Conservation (phyloP, 2,797 vertebrate species). For the Salarias fasciatus region DNA sequence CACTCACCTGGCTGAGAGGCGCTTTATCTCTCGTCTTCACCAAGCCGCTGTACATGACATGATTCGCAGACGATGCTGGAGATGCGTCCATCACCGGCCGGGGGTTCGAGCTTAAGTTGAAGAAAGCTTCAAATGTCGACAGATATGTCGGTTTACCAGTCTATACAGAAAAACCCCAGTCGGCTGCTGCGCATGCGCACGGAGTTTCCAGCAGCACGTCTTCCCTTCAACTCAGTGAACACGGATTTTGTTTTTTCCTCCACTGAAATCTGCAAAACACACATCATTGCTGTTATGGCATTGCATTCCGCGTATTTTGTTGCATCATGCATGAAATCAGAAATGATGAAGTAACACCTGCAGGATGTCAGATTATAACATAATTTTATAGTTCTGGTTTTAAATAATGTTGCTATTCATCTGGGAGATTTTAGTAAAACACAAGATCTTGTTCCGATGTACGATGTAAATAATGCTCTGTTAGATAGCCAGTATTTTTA, state of each 20-base stretch:
- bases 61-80: neutral
- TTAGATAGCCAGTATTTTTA: too few relatives aligned
- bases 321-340: too few relatives aligned
- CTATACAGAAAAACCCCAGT: neutral
- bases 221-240: neutral
- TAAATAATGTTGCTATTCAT: too few relatives aligned
- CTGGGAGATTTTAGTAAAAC: too few relatives aligned
- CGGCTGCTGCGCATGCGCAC: conserved; percentile 29
- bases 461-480: too few relatives aligned
- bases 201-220: conserved; percentile 35
- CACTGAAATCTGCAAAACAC: neutral
- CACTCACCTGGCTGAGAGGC: conserved; percentile 28
- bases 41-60: neutral
- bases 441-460: too few relatives aligned
- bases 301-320: too few relatives aligned
- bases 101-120: neutral
- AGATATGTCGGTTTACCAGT: neutral
- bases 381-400: too few relatives aligned
- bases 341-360: too few relatives aligned
- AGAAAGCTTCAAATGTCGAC: rapidly evolving
- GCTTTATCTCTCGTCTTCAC: conserved; percentile 3
- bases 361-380: too few relatives aligned
- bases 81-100: neutral
- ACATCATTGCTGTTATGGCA: neutral
- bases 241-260: too few relatives aligned